Evolutionary conservation across 92 coral and sea anemone species (phyloP).

Genomic region (Epizoanthus stellaris): DNA sequence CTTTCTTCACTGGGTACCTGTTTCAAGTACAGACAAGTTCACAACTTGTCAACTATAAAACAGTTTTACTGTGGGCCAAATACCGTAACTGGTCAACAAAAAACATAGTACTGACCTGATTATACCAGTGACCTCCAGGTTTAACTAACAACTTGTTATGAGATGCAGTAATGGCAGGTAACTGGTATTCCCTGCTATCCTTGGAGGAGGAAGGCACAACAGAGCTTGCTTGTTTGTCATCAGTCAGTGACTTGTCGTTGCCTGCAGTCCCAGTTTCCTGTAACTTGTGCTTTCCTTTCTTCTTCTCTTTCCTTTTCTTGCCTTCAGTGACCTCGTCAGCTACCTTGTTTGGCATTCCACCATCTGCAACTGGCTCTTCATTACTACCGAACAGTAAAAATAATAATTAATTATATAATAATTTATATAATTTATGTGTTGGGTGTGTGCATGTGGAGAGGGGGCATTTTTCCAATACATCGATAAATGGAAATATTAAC

Average conservation of each 20-base stretch:
- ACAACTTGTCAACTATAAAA: not conserved
- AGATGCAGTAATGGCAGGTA: not conserved
- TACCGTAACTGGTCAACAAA: too few relatives aligned
- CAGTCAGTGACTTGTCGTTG: not conserved
- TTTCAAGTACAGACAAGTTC: not conserved
- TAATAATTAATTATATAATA: not conserved
- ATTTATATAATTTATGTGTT: too few relatives aligned
- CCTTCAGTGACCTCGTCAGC: constrained; percentile 11
- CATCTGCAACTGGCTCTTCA: constrained; percentile 3
- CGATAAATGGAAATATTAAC: too few relatives aligned
- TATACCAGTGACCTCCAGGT: constrained; percentile 90
- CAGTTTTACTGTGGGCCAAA: not conserved
- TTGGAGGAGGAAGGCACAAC: not conserved
- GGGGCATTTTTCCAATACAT: too few relatives aligned
- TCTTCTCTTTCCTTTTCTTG: constrained; percentile 22
- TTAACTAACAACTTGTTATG: constrained; percentile 66
- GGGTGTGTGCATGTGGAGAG: too few relatives aligned
- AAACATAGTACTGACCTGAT: constrained; percentile 58
- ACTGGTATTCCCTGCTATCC: not conserved
- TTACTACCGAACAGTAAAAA: not conserved
- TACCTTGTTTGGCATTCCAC: not conserved
- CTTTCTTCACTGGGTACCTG: constrained; percentile 54
- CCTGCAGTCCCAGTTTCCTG: constrained; percentile 10
- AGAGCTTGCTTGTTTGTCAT: not conserved
- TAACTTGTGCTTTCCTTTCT: not conserved